Evolutionary conservation across 1,140 invertebrate genomes (phyloP).

Genomic region (Listronotus bonariensis): DNA sequence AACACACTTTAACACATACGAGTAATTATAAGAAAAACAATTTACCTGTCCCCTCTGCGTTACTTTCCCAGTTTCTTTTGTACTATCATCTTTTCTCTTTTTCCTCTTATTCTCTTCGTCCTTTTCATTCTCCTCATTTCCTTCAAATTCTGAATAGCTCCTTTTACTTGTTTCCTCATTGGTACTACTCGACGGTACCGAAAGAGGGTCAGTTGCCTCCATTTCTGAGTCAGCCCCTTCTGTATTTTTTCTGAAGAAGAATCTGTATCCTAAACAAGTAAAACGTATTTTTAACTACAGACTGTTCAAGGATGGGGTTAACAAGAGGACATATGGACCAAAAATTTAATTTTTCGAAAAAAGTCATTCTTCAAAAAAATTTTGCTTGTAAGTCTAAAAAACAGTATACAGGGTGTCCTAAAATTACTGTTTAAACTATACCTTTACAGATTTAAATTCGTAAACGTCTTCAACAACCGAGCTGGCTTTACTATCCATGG

Average conservation of each 20-base stretch:
- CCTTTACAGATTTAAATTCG: slow-evolving; percentile 66
- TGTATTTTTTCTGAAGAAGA: slow-evolving; percentile 54
- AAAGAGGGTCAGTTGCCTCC: slow-evolving; percentile 38
- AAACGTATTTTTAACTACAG: not conserved
- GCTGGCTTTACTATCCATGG: slow-evolving; percentile 39
- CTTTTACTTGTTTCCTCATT: slow-evolving; percentile 37
- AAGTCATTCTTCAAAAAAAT: no score
- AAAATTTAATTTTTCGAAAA: no score
- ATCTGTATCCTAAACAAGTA: slow-evolving; percentile 35
- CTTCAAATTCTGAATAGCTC: slow-evolving; percentile 47
- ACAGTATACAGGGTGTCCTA: no score
- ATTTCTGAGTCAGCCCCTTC: slow-evolving; percentile 40
- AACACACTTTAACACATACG: no score
- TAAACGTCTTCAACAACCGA: slow-evolving; percentile 60
- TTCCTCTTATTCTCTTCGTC: slow-evolving; percentile 71
- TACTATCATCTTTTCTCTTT: slow-evolving; percentile 69
- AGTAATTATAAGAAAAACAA: not conserved
- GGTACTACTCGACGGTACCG: slow-evolving; percentile 13
- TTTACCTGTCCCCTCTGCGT: slow-evolving; percentile 37
- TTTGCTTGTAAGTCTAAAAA: no score
- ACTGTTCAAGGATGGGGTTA: no score
- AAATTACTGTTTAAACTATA: slow-evolving; percentile 37
- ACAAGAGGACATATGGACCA: no score
- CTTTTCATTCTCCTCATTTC: slow-evolving; percentile 54
- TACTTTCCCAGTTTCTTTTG: slow-evolving; percentile 47